Evolutionary conservation across 1,140 invertebrate genomes (phyloP).

Genomic region (Prorops nasuta): DNA sequence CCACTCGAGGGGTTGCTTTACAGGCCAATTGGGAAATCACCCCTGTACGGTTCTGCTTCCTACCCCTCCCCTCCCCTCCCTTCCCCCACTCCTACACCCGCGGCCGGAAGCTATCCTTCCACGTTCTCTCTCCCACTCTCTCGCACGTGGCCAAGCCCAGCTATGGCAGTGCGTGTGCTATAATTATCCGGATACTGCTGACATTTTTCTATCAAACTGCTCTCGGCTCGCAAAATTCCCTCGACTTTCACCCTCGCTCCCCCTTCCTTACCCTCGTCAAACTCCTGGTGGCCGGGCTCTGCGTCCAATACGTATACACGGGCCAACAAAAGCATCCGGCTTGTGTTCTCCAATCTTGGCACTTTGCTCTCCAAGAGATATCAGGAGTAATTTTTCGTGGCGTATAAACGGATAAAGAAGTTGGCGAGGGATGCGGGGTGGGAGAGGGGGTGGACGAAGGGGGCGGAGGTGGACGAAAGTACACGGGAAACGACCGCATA

Average conservation of each 20-base stretch:
- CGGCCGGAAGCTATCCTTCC: neutral
- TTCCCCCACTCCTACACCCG: conserved; percentile 18
- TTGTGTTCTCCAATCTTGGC: too few species aligned
- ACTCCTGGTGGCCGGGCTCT: too few species aligned
- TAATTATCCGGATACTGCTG: conserved; percentile 49
- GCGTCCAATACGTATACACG: too few species aligned
- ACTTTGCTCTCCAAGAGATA: too few species aligned
- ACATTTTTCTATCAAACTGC: conserved; percentile 48
- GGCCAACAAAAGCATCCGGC: too few species aligned
- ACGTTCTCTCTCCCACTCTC: neutral
- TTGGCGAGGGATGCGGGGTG: conserved; percentile 1
- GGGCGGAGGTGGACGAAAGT: conserved; percentile 6
- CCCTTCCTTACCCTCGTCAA: neutral
- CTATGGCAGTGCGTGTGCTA: too few species aligned
- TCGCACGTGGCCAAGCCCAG: conserved; percentile 14
- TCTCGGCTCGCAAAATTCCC: too few species aligned
- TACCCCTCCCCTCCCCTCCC: conserved; percentile 16
- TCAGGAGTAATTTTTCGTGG: too few species aligned
- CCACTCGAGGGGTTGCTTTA: conserved; percentile 51
- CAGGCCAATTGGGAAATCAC: conserved; percentile 60
- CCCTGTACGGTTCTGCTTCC: conserved; percentile 36
- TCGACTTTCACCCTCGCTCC: neutral
- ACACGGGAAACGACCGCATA: neutral
- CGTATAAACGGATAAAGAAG: too few species aligned
- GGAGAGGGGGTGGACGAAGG: neutral